Conservation (phyloP, 1,140 invertebrate species). For the Drosophila biarmipes region DNA sequence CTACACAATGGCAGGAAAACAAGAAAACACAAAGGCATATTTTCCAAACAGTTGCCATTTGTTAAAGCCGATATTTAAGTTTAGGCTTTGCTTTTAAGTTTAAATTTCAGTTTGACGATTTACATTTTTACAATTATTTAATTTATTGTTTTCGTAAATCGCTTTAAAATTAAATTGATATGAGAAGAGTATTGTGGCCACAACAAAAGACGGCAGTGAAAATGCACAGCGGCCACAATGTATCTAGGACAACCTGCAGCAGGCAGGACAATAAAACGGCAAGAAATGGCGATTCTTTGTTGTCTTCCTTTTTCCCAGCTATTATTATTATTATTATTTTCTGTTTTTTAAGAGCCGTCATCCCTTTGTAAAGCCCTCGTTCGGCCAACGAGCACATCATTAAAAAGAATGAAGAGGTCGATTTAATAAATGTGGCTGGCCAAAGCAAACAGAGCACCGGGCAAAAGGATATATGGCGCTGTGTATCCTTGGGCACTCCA, state of each 20-base stretch:
- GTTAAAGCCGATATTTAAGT: background rate
- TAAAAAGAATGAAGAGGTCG: constrained; percentile 74
- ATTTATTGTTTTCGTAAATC: background rate
- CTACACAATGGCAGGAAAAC: constrained; percentile 19
- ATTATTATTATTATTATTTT: constrained; percentile 55
- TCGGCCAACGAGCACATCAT: constrained; percentile 52
- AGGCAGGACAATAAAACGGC: constrained; percentile 49
- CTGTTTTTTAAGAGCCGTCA: constrained; percentile 24
- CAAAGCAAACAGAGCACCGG: constrained; percentile 50
- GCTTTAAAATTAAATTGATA: constrained; percentile 25
- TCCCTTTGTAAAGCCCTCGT: constrained; percentile 42
- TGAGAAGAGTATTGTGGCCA: constrained; percentile 27
- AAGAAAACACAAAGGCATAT: background rate
- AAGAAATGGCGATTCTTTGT: constrained; percentile 44
- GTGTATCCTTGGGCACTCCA: constrained; percentile 36
- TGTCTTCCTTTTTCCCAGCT: constrained; percentile 6
- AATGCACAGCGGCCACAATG: constrained; percentile 47
- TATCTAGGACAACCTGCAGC: constrained; percentile 45
- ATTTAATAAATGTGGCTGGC: constrained; percentile 74
- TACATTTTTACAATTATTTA: background rate
- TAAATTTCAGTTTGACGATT: background rate
- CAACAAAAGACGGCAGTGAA: constrained; percentile 45
- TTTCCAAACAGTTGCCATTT: constrained; percentile 14
- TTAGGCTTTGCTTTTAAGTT: background rate
- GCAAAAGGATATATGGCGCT: constrained; percentile 16